Percentiles rank a stretch among this genome's conserved stretches.
phyloP scores from a whole-genome alignment of 1,140 invertebrate genomes.

The Saxidomus purpurata region DNA sequence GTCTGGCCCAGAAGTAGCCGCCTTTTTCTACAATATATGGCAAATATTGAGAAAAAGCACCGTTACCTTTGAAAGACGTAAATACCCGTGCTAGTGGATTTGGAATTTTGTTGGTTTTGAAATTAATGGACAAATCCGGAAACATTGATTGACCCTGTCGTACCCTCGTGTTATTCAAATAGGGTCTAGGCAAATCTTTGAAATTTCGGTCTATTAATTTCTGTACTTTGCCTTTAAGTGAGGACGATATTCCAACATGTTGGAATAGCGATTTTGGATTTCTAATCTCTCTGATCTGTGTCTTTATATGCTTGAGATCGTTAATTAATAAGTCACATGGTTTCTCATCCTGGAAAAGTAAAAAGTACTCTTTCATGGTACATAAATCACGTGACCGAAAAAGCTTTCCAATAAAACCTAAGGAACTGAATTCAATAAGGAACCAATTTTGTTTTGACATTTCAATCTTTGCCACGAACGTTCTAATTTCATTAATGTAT shows the following conservation, averaged over 20 bases:
- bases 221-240: conserved; percentile 68
- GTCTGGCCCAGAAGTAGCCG: conserved; percentile 64
- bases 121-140: neutral
- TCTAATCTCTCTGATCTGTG: conserved; percentile 55
- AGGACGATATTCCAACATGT: conserved; percentile 69
- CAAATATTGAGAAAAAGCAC: conserved; percentile 32
- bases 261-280: conserved; percentile 68
- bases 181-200: conserved; percentile 8
- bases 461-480: conserved; percentile 85
- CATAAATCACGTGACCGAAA: conserved; percentile 95
- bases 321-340: conserved; percentile 92
- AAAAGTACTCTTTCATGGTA: conserved; percentile 95
- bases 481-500: conserved; percentile 80
- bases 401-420: conserved; percentile 90
- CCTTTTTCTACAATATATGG: conserved; percentile 48
- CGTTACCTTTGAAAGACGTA: conserved; percentile 58
- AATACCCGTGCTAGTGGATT: conserved; percentile 68
- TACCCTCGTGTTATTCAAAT: neutral
- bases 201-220: conserved; percentile 64
- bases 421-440: conserved; percentile 95
- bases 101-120: neutral
- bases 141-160: neutral
- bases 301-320: conserved; percentile 66
- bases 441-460: conserved; percentile 91
- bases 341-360: conserved; percentile 97